Conservation (phyloP, 2,888 invertebrate species). For the Prostheceraeus crozeri region DNA sequence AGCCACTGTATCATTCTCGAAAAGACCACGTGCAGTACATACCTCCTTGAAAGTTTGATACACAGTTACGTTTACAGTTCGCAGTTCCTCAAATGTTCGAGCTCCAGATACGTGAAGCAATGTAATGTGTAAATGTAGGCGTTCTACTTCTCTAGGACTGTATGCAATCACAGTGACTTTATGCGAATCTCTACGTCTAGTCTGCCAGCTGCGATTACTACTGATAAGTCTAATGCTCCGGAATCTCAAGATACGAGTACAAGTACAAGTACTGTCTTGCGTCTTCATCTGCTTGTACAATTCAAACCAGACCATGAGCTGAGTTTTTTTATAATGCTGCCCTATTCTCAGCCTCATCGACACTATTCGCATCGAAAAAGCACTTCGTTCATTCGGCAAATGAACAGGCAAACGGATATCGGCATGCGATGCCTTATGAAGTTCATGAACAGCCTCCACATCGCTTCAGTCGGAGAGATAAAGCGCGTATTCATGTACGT, state of each 20-base stretch:
- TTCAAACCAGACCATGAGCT: slow-evolving; percentile 32
- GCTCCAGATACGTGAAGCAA: slow-evolving; percentile 35
- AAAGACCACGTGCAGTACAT: slow-evolving; percentile 46
- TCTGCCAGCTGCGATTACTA: too few relatives aligned
- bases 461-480: slow-evolving; percentile 50
- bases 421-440: slow-evolving; percentile 46
- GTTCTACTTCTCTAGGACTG: slow-evolving; percentile 43
- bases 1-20: slow-evolving; percentile 48
- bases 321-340: neutral
- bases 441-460: slow-evolving; percentile 49
- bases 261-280: slow-evolving; percentile 40
- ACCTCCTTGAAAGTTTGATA: slow-evolving; percentile 46
- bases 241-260: slow-evolving; percentile 40
- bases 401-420: slow-evolving; percentile 43
- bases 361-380: slow-evolving; percentile 38
- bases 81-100: slow-evolving; percentile 32
- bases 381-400: slow-evolving; percentile 43
- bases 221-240: slow-evolving; percentile 42
- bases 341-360: neutral
- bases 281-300: slow-evolving; percentile 35
- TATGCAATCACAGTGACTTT: slow-evolving; percentile 42
- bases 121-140: slow-evolving; percentile 37
- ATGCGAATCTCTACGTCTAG: too few relatives aligned
- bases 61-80: slow-evolving; percentile 45
- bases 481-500: slow-evolving; percentile 48